Base-by-base conservation (phyloP, 1,140 invertebrate species). In the Drosophila athabasca region DNA sequence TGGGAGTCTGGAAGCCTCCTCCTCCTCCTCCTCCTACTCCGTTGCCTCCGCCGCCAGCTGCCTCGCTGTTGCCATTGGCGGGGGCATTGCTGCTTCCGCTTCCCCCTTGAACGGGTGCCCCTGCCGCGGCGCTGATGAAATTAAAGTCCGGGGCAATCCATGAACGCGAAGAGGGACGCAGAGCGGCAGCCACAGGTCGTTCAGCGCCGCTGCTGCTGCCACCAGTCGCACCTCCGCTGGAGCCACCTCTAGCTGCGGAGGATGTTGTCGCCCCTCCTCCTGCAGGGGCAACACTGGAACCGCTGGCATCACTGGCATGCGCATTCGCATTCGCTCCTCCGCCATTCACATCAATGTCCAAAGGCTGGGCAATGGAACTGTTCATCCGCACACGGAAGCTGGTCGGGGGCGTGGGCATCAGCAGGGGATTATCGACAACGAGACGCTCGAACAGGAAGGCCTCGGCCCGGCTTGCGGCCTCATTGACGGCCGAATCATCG, bases 341-440 rank as follows among this genome's bases (percentile, higher is more conserved):
- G 0, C 82, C 83, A 45, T 78, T 79, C 0, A 88, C 84, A 71
- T 88, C 83, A 41, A 88, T 88, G n/a, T 88, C 83, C 41, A 88
- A 26, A 0, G 83, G 83, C 43, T 88, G 55, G 0, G 76, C 83
- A 44, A 88, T 88, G 5, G 75, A 76, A 54, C 79, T 79, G 15
- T 82, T 83, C 58, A 87, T 67, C 17, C 84, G 68, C 15, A 88
- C 68, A 9, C 83, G 78, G 39, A 87, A 83, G 26, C 64, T 72
- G 15, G 62, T 49, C 3, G 79, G 68, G 1, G 79, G 64, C 13
- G 73, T 74, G 24, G 83, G 68, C 71, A 85, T 85, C 26, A 77
- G 2, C 22, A 59, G 62, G 0, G 31, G 17, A 8, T 49, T 54
- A 3, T 76, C 69, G 2, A 50, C 62, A 0, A 58, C 67, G 17